Conservation (phyloP, 2,888 invertebrate species). For the Drosophila birchii region DNA sequence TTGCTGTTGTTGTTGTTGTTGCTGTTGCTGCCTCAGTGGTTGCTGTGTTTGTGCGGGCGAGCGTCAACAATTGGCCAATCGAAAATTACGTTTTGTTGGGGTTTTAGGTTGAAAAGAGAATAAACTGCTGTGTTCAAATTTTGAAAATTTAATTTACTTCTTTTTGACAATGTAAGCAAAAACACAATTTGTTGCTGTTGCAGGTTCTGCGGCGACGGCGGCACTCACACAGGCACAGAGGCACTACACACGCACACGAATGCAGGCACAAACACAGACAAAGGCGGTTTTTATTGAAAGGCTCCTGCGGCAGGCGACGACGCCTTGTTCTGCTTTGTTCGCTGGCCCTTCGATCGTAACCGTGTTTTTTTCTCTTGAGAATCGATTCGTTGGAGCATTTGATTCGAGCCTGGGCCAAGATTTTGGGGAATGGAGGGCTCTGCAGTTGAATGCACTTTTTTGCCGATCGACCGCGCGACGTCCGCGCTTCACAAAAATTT, state of each 20-base stretch:
- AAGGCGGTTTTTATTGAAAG: slow-evolving; percentile 72
- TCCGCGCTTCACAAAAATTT: slow-evolving; percentile 41
- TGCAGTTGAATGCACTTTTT: slow-evolving; percentile 73
- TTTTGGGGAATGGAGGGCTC: slow-evolving; percentile 47
- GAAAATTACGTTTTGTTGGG: slow-evolving; percentile 11
- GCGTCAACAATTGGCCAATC: slow-evolving; percentile 41
- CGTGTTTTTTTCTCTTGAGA: background rate
- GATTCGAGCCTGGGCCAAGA: slow-evolving; percentile 1
- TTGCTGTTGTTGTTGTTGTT: background rate
- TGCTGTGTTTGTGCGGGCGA: slow-evolving; percentile 42
- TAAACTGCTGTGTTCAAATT: slow-evolving; percentile 60
- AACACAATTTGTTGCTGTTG: slow-evolving; percentile 54
- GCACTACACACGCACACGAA: slow-evolving; percentile 51
- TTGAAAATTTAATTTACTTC: slow-evolving; percentile 32
- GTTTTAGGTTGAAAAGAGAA: slow-evolving; percentile 25
- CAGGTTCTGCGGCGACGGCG: slow-evolving; percentile 34
- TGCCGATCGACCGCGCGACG: slow-evolving; percentile 63
- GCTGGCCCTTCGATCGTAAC: slow-evolving; percentile 2
- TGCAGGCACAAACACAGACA: slow-evolving; percentile 62
- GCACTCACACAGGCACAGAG: slow-evolving; percentile 57
- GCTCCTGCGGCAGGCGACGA: slow-evolving; percentile 59
- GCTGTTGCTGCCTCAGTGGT: slow-evolving; percentile 5
- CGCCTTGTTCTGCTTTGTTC: slow-evolving; percentile 41
- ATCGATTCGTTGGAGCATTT: background rate
- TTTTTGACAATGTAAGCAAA: slow-evolving; percentile 70